These are phyloP conservation scores for Ptychobarbus kaznakovi DNA, from an alignment of 2,797 vertebrate species.

Conservation along the genomic window DNA sequence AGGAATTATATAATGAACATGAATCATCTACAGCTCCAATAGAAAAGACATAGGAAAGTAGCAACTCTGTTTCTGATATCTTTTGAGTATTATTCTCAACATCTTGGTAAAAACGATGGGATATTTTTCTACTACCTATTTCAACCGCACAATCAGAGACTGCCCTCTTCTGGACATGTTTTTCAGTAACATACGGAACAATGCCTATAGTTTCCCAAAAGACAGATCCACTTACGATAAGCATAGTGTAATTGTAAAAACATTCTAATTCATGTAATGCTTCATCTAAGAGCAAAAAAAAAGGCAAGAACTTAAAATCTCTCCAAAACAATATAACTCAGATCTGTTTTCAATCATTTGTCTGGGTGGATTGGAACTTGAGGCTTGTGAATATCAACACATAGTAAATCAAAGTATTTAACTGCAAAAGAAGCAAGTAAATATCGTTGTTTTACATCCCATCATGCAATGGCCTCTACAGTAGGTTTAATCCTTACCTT, in stretches of 20 bases:
- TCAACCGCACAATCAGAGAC: conserved; percentile 60
- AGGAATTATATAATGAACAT: neutral
- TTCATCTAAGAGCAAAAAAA: neutral
- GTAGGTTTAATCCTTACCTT: conserved; percentile 80
- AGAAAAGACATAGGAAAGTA: neutral
- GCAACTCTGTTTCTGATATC: neutral
- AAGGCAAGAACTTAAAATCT: neutral
- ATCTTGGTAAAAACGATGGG: neutral
- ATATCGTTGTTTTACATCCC: neutral
- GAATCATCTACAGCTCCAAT: neutral
- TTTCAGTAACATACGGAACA: neutral
- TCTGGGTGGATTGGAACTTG: neutral
- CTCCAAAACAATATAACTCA: neutral
- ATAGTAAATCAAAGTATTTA: neutral
- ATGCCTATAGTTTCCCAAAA: neutral
- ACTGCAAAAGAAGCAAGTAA: neutral
- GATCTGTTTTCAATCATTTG: neutral
- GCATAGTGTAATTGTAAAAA: neutral
- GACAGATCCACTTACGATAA: neutral
- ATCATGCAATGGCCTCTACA: neutral
- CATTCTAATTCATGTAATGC: neutral
- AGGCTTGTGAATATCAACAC: neutral
- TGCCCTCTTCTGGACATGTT: conserved; percentile 75
- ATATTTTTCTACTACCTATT: neutral
- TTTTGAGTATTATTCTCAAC: neutral